phyloP scores from a whole-genome alignment of 53 echinoderm and acorn worm species.

The Temnopleurus reevesii region DNA sequence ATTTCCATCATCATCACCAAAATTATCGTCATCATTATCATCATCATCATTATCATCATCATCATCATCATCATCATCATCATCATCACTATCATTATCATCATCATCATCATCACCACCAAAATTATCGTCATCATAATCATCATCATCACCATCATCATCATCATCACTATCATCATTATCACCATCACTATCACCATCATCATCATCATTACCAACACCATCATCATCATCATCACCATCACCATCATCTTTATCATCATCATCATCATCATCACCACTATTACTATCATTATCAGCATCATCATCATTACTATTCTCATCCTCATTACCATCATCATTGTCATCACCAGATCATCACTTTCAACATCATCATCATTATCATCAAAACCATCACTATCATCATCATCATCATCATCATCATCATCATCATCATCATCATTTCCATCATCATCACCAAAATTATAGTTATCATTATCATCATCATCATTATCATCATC shows the following conservation, averaged over 20 bases:
- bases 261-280: background rate
- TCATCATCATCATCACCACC: background rate
- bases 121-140: background rate
- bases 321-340: background rate
- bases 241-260: background rate
- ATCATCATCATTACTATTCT: background rate
- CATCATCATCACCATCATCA: constrained; percentile 25
- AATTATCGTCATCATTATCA: background rate
- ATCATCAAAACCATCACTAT: background rate
- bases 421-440: background rate
- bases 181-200: background rate
- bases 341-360: background rate
- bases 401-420: background rate
- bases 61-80: constrained; percentile 26
- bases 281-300: background rate
- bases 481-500: constrained; percentile 32
- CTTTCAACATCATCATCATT: too few species aligned
- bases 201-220: background rate
- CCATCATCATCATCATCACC: background rate
- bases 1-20: background rate
- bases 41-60: constrained; percentile 37
- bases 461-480: background rate
- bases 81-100: background rate
- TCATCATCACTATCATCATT: background rate
- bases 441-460: background rate